phyloP scores from a whole-genome alignment of 35 echinoderm and acorn worm species.

The Lytechinus pictus region DNA sequence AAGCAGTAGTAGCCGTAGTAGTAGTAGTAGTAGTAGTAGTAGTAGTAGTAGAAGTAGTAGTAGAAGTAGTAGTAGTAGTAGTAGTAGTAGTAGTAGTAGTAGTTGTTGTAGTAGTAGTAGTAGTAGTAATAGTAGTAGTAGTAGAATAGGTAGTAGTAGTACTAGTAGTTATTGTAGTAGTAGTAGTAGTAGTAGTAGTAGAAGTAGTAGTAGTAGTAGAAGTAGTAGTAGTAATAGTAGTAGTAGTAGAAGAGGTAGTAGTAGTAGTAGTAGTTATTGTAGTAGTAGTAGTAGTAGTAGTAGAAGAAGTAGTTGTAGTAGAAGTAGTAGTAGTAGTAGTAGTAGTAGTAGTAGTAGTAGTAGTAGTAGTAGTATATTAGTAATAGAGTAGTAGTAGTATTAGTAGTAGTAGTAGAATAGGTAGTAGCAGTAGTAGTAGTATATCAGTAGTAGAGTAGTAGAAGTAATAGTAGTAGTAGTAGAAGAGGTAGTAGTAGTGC shows the following conservation, averaged over 20 bases:
- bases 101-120: background rate
- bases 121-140: background rate
- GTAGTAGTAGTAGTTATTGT: no score
- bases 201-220: background rate
- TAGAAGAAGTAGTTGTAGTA: background rate
- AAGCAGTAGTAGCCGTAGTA: no score
- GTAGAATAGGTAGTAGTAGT: no score
- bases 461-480: no score
- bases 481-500: background rate
- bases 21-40: background rate
- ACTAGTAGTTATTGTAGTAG: no score
- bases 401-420: no score
- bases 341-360: slow-evolving; percentile 18
- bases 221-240: slow-evolving; percentile 36
- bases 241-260: background rate
- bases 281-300: slow-evolving; percentile 18
- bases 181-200: background rate
- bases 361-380: no score
- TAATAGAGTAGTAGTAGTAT: no score
- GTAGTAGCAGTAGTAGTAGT: no score
- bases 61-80: slow-evolving; percentile 12
- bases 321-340: slow-evolving; percentile 9
- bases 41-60: slow-evolving; percentile 5
- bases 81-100: slow-evolving; percentile 18
- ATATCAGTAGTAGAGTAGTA: no score